These are phyloP conservation scores for Fragum whitleyi DNA, from an alignment of 2,888 invertebrate species.

Conservation along the genomic window DNA sequence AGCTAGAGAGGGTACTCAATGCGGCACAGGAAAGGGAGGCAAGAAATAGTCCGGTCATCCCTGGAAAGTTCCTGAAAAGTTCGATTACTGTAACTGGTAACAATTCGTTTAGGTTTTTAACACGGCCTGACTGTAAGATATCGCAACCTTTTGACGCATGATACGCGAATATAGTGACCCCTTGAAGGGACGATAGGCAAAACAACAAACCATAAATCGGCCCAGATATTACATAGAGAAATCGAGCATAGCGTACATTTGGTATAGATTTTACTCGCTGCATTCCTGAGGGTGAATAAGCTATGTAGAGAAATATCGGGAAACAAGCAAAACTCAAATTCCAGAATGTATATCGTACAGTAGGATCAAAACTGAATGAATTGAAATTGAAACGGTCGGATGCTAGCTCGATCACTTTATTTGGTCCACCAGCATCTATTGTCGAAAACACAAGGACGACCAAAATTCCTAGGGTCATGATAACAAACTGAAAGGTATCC, in stretches of 20 bases:
- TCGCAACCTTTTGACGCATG: conserved; percentile 44
- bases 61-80: conserved; percentile 39
- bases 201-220: conserved; percentile 25
- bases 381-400: conserved; percentile 24
- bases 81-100: conserved; percentile 39
- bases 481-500: conserved; percentile 38
- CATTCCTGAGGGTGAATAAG: conserved; percentile 41
- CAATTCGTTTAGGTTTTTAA: conserved; percentile 47
- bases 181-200: conserved; percentile 18
- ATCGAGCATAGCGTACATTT: neutral
- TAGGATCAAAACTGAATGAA: conserved; percentile 44
- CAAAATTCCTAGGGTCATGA: conserved; percentile 47
- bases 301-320: conserved; percentile 13
- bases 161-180: conserved; percentile 50
- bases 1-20: conserved; percentile 50
- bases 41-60: conserved; percentile 51
- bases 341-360: conserved; percentile 46
- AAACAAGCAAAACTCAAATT: conserved; percentile 32
- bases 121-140: conserved; percentile 19
- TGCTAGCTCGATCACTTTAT: conserved; percentile 6
- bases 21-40: conserved; percentile 55
- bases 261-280: conserved; percentile 48
- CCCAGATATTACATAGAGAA: conserved; percentile 20
- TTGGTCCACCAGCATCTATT: conserved; percentile 21
- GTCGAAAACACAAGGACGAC: conserved; percentile 30